Percentiles rank a stretch among this genome's conserved stretches.
phyloP scores from a whole-genome alignment of 1,140 invertebrate genomes.

The Oppia nitens region DNA sequence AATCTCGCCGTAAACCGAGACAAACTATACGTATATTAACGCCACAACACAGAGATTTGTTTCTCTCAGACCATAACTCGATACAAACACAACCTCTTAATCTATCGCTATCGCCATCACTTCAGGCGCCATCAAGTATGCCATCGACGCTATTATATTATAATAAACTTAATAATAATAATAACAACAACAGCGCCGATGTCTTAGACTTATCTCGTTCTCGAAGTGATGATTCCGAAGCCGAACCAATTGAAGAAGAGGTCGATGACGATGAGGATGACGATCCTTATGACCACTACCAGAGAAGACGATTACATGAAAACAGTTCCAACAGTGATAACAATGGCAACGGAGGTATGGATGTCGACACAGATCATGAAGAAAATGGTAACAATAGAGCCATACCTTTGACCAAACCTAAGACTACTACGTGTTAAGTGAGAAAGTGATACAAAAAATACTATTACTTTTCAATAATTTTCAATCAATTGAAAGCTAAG shows the following conservation, averaged over 20 bases:
- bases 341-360: background rate
- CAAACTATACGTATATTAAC: constrained; percentile 22
- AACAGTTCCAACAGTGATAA: constrained; percentile 6
- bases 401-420: background rate
- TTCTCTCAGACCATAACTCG: constrained; percentile 11
- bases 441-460: background rate
- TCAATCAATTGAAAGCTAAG: background rate
- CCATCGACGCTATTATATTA: constrained; percentile 5
- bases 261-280: constrained; percentile 21
- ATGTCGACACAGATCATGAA: background rate
- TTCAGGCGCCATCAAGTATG: background rate
- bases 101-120: constrained; percentile 16
- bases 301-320: constrained; percentile 14
- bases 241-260: constrained; percentile 62
- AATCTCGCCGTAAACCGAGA: constrained; percentile 20
- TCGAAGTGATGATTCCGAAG: constrained; percentile 55
- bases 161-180: no score
- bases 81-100: constrained; percentile 23
- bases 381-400: background rate
- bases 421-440: background rate
- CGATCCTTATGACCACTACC: constrained; percentile 17
- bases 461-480: no score
- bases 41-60: constrained; percentile 19
- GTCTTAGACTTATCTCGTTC: constrained; percentile 22
- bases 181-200: constrained; percentile 16